These are phyloP conservation scores for Chymomyza costata DNA, from an alignment of 1,140 invertebrate genomes.

Conservation along the genomic window DNA sequence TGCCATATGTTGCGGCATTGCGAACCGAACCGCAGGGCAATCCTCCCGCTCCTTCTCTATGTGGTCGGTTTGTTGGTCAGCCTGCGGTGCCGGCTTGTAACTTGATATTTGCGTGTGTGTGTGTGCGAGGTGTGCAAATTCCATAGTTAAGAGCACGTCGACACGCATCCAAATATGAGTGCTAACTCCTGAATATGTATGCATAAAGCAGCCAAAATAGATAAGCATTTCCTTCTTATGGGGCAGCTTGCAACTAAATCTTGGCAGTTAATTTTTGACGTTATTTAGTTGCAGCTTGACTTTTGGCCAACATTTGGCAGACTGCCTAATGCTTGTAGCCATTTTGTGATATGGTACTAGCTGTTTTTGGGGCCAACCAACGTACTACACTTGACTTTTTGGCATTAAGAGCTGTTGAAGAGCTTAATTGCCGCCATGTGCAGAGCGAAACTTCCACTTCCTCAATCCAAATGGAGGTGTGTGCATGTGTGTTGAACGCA, in stretches of 20 bases:
- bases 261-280: conserved; percentile 1
- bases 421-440: no score
- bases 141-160: conserved; percentile 19
- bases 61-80: conserved; percentile 45
- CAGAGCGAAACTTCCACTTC: not conserved
- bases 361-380: no score
- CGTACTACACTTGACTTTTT: conserved; percentile 44
- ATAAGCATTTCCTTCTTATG: conserved; percentile 5
- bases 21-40: no score
- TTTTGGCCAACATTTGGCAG: conserved; percentile 20
- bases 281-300: conserved; percentile 6
- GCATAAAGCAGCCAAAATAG: conserved; percentile 16
- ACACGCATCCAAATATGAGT: conserved; percentile 7
- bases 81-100: conserved; percentile 18
- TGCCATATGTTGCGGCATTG: conserved; percentile 34
- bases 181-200: not conserved
- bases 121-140: conserved; percentile 50
- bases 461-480: conserved; percentile 7
- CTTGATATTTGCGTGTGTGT: conserved; percentile 27
- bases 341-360: no score
- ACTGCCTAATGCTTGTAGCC: conserved; percentile 10
- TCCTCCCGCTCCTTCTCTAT: conserved; percentile 28
- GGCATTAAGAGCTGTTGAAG: conserved; percentile 3
- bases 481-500: conserved; percentile 7
- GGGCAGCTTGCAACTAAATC: not conserved